These are phyloP conservation scores for Ictidomys tridecemlineatus DNA, from an alignment of 2,113 vertebrate genomes.

Conservation along the genomic window DNA sequence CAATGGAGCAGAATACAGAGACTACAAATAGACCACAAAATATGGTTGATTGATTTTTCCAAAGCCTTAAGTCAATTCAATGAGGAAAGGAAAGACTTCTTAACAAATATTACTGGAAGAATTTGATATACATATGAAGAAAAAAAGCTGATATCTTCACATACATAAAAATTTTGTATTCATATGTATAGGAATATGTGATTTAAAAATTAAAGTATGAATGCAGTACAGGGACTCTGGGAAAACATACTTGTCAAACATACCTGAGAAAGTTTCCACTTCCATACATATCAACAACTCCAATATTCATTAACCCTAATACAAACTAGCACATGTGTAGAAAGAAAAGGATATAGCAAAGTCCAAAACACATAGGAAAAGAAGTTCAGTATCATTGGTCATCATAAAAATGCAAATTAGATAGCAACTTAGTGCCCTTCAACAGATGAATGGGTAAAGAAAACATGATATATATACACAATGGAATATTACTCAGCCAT, in stretches of 20 bases:
- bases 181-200: background rate
- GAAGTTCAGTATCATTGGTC: background rate
- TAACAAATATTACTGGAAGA: conserved; percentile 30
- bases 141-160: background rate
- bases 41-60: conserved; percentile 9
- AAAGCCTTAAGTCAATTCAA: background rate
- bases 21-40: conserved; percentile 43
- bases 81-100: background rate
- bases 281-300: background rate
- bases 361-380: background rate
- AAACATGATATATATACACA: too few species aligned
- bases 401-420: background rate
- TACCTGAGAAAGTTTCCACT: background rate
- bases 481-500: too few species aligned
- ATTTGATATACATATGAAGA: background rate
- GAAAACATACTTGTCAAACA: background rate
- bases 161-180: background rate
- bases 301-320: background rate
- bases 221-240: background rate
- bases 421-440: background rate
- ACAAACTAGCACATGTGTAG: background rate
- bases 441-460: too few species aligned
- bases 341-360: background rate
- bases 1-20: background rate
- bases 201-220: conserved; percentile 35